These are phyloP conservation scores for Atrichornis clamosus DNA, from an alignment of 2,113 vertebrate genomes.

Conservation along the genomic window DNA sequence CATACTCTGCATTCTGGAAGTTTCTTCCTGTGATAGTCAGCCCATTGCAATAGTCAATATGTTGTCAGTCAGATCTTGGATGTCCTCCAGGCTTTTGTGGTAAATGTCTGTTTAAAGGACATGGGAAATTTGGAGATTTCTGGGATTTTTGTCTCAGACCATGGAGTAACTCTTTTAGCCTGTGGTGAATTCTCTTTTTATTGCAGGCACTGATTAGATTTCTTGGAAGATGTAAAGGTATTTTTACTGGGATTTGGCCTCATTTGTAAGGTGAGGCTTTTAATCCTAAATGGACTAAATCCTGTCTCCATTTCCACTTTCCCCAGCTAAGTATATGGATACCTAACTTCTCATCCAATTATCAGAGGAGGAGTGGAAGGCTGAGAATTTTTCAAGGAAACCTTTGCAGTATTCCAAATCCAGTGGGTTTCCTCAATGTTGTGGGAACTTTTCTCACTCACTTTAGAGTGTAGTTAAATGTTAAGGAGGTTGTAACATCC, in stretches of 20 bases:
- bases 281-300: neutral
- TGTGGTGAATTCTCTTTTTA: neutral
- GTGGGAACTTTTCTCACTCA: neutral
- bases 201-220: neutral
- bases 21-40: neutral
- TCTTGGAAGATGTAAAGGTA: neutral
- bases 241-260: neutral
- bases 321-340: neutral
- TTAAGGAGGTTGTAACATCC: neutral
- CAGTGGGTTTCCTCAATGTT: neutral
- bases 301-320: neutral
- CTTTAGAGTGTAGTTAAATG: neutral
- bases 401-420: neutral
- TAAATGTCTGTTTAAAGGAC: neutral
- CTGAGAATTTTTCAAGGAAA: neutral
- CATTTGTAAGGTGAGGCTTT: neutral
- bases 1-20: neutral
- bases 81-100: neutral
- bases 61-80: neutral
- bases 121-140: neutral
- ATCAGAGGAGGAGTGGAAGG: neutral
- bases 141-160: neutral
- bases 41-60: neutral
- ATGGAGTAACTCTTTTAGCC: neutral
- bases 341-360: neutral